Evolutionary conservation across 2,888 invertebrate genomes (phyloP), one percentile per base, ranked within the genome.

Genomic region (Drosophila vallismaia): DNA sequence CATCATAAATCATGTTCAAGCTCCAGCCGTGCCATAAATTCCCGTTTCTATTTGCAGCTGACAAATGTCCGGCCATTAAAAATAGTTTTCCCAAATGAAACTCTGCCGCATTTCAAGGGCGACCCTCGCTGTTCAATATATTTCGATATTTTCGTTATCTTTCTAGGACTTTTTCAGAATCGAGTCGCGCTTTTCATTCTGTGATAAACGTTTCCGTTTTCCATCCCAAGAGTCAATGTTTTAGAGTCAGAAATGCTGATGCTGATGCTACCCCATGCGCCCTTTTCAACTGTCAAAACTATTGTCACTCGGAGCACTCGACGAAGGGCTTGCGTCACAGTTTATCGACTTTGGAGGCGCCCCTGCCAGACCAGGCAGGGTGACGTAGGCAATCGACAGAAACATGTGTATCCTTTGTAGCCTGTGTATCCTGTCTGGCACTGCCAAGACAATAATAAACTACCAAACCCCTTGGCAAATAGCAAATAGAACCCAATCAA

Each of bases 401-500:
- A 66, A 71, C 72, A 71, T 70, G 70, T 70, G 70, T 71, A 60
- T 58, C 56, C 62, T 79, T 74, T 67, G 48, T 71, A 58, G 74
- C 64, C 62, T 79, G 77, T 67, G 48, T 71, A 58, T 77, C 64
- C 76, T 81, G 83, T 63, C 45, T 63, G 40, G 42, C 28, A 51
- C 46, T n/a, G 51, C 69, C 56, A 76, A 84, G 74, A 84, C 85
- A 84, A 88, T 86, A 88, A 86, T 70, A 64, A 54, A 84, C 86
- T 87, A 86, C 77, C 88, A 71, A 74, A 80, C 79, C 84, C 86
- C 78, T 71, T 75, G 77, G 71, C 85, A 85, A 85, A 72, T 75
- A 78, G 71, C 85, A 85, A 85, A 88, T 86, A 85, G 88, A 88
- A 84, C 82, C 68, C 83, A 86, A 88, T 84, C 85, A 85, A 88